Base-by-base conservation (phyloP, 2,113 vertebrate genomes). In the Etia nguti region DNA sequence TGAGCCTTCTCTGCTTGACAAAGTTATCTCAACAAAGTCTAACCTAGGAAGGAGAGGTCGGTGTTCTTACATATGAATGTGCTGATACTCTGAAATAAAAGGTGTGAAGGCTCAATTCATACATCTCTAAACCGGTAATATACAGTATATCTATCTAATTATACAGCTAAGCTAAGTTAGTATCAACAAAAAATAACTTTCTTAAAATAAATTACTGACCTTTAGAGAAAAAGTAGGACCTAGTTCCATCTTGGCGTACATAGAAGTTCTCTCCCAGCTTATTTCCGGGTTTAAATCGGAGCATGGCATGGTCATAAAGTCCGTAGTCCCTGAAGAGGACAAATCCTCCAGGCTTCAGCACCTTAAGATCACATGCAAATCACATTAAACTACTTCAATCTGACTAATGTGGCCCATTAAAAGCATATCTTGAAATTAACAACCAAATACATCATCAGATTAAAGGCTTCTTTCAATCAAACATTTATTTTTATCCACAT, bases 241-340 rank as follows among this genome's bases (percentile, higher is more conserved):
- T 96, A 83, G 99, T 99, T 81, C 98, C 98, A 86, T 99, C 98
- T 92, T 99, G 98, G 34, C 99, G 96, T 9, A 98, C 99, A 10
- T 99, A 99, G 34, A 99, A 98, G 89, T 99, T 98, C 83, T 99
- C 97, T 86, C 97, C 98, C 86, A 99, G 97, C 89, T 98, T 99
- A 95, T 95, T 99, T 80, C 97, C 94, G 0, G 97, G 92, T 94
- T 99, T 99, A 96, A 99, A 99, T 36, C 98, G 95, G 24, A 98
- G 96, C 99, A 99, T 99, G 79, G 98, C 97, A 41, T 99, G 98
- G 83, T 99, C 98, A 41, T 98, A 86, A 0, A 99, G 94, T 9
- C 98, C 98, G 18, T 99, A 99, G 94, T 99, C 99, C 56, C 99
- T 96, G 93, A 99, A 99, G 56, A 99, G 92, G 59, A 99, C 92